Evolutionary conservation across 2,113 vertebrate genomes (phyloP).

Genomic region (Recurvirostra avosetta): DNA sequence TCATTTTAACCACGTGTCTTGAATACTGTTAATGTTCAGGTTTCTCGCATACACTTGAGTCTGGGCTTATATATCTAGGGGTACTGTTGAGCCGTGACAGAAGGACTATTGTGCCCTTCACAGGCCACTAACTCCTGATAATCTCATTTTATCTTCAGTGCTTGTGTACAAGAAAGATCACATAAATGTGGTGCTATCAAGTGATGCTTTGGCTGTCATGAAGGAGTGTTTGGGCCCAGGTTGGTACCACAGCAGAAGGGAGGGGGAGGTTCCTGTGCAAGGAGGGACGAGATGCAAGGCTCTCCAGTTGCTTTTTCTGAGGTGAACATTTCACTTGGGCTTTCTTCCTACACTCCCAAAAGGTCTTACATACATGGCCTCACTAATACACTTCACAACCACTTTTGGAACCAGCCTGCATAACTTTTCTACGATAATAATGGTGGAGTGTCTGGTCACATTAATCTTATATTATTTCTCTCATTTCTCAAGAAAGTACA

Average conservation of each 20-base stretch:
- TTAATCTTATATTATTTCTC: neutral
- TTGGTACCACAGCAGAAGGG: neutral
- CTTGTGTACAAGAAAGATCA: conserved; percentile 49
- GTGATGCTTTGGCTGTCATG: neutral
- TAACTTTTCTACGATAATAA: neutral
- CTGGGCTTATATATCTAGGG: conserved; percentile 31
- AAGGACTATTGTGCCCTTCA: conserved; percentile 66
- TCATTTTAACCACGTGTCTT: neutral
- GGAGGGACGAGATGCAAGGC: neutral
- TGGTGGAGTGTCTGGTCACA: neutral
- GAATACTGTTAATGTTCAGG: neutral
- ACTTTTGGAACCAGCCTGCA: neutral
- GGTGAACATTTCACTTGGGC: neutral
- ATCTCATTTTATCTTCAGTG: conserved; percentile 66
- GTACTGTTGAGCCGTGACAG: conserved; percentile 40
- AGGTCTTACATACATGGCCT: neutral
- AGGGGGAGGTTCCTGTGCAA: neutral
- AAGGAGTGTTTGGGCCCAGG: neutral
- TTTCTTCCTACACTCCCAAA: neutral
- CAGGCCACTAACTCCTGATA: conserved; percentile 63
- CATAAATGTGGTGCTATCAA: neutral
- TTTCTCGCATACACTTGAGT: neutral
- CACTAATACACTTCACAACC: neutral
- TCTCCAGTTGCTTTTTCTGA: rapidly evolving
- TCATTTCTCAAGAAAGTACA: rapidly evolving